Evolutionary conservation across 2,888 invertebrate species (phyloP).

Genomic region (Callyntrura guangdongensis): DNA sequence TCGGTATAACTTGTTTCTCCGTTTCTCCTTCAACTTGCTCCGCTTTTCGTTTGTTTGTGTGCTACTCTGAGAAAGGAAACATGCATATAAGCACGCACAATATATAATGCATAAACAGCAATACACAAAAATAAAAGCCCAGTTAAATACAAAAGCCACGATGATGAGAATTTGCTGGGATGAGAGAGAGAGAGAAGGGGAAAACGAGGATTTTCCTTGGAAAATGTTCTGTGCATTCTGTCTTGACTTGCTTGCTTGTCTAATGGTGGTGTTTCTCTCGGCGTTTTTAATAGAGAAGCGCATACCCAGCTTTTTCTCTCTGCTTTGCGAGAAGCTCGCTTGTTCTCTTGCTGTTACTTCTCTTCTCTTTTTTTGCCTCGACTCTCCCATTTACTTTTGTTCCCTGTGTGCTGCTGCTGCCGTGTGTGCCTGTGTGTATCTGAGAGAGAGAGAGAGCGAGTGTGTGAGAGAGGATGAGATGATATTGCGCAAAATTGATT

Average conservation of each 20-base stretch:
- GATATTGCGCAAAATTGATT: conserved; percentile 84
- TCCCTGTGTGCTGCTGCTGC: conserved; percentile 5
- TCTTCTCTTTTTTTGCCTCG: no score
- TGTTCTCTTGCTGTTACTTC: background rate
- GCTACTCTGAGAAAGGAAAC: background rate
- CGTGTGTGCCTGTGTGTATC: background rate
- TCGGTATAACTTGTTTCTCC: background rate
- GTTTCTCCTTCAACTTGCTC: background rate
- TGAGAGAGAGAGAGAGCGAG: background rate
- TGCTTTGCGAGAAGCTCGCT: no score
- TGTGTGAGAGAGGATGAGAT: conserved; percentile 72
- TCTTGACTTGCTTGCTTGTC: background rate
- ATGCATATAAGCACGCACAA: conserved; percentile 3
- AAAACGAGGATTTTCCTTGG: conserved; percentile 16
- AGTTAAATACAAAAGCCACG: conserved; percentile 24
- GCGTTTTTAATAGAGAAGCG: background rate
- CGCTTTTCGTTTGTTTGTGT: background rate
- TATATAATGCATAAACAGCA: background rate
- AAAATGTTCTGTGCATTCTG: background rate
- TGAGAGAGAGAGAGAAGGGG: background rate
- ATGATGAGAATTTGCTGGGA: background rate
- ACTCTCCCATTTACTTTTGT: no score
- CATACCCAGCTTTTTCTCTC: background rate
- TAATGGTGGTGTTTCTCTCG: background rate
- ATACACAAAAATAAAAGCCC: conserved; percentile 52